phyloP scores from a whole-genome alignment of 2,113 vertebrate genomes.

The Cairina moschata region DNA sequence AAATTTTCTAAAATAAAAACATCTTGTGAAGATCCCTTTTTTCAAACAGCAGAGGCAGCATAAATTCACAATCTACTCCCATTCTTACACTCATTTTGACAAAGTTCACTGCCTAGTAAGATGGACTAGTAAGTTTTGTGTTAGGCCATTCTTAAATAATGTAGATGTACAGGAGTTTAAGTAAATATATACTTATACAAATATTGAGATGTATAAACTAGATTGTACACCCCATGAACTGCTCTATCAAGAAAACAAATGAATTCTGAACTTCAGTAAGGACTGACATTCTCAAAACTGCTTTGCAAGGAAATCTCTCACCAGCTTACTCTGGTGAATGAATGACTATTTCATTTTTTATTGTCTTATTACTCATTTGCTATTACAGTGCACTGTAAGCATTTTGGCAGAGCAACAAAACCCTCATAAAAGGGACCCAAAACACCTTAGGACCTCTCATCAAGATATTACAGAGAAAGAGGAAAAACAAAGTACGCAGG shows the following conservation, averaged over 20 bases:
- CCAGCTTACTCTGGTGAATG: background rate
- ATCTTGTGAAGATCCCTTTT: background rate
- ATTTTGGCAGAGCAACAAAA: background rate
- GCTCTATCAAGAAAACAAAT: background rate
- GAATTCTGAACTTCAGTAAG: background rate
- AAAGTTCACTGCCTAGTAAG: background rate
- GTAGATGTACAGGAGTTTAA: background rate
- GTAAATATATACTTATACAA: background rate
- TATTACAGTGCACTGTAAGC: background rate
- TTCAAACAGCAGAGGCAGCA: background rate
- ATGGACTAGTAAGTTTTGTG: rapidly evolving
- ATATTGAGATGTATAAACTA: background rate
- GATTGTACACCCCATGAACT: background rate
- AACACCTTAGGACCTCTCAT: background rate
- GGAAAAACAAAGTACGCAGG: background rate
- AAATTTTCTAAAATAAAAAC: background rate
- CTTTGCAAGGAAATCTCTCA: background rate
- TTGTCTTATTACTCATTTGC: rapidly evolving
- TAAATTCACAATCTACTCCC: background rate
- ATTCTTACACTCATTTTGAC: background rate
- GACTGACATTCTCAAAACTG: background rate
- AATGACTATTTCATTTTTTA: background rate
- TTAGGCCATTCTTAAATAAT: background rate
- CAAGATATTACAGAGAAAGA: background rate
- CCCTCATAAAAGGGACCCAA: background rate